Evolutionary conservation across 2,888 invertebrate genomes (phyloP), one percentile per base, ranked within the genome.

Genomic region (Meteorus colon): DNA sequence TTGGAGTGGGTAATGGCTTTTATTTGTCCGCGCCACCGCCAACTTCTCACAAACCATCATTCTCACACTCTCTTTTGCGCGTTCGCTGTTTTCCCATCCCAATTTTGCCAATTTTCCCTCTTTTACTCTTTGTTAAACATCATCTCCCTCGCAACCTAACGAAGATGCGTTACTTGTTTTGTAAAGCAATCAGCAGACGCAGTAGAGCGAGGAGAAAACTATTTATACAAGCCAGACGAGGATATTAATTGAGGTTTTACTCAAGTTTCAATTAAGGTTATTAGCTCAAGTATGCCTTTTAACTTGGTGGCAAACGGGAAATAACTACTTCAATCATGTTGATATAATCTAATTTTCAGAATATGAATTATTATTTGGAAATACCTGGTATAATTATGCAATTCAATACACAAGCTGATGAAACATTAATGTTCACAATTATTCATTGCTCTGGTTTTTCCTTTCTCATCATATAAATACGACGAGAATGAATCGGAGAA

Each of bases 1-100:
- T 19, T 55, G 55, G 86, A 81, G 83, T 87, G 89, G 86, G 87
- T 89, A 89, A 89, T 89, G 88, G 89, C 79, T 89, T 89, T 89
- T 87, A 88, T 87, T 87, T 87, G 88, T 88, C 84, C 84, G 83
- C 84, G 79, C 82, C 82, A 80, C 80, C 77, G 74, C 75, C 81
- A 77, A 80, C 77, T 80, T 81, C 78, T 79, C 81, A 74, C 81
- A 80, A 34, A 74, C 79, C 67, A 70, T 72, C 84, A 77, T 81
- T 78, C 81, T 78, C 81, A 65, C 65, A 69, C 51, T 59, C 69
- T 66, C 79, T 79, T 59, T 66, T 55, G 51, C 55, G 74, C 74
- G 51, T 74, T 65, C 55, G 19, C 55, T 72, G 63, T 37, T 41
- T 41, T n/a, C 41, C 62, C 55, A 12, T 14, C 59, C 27, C 62